Conservation (phyloP, 2,113 vertebrate species). For the Hymenochirus boettgeri region DNA sequence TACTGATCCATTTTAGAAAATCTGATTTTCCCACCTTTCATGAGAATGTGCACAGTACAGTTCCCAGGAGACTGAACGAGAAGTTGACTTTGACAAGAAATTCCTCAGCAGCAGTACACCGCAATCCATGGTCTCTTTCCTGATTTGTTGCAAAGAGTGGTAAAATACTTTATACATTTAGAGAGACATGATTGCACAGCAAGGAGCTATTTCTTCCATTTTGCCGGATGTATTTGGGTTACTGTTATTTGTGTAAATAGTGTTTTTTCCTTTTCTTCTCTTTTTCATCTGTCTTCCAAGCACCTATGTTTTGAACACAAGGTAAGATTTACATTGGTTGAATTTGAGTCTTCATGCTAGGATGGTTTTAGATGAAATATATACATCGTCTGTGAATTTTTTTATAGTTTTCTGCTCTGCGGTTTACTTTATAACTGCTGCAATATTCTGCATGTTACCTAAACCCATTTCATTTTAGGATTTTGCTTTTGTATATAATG, state of each 20-base stretch:
- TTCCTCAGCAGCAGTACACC: constrained; percentile 59
- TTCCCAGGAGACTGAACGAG: constrained; percentile 73
- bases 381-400: constrained; percentile 59
- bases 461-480: background rate
- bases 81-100: constrained; percentile 87
- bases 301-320: constrained; percentile 59
- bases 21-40: constrained; percentile 98
- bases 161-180: constrained; percentile 73
- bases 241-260: constrained; percentile 69
- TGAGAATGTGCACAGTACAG: constrained; percentile 76
- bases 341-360: constrained; percentile 58
- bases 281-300: constrained; percentile 43
- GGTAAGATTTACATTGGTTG: constrained; percentile 73
- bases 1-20: constrained; percentile 99
- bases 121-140: constrained; percentile 62
- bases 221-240: constrained; percentile 58
- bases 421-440: background rate
- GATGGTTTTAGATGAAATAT: constrained; percentile 53
- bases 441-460: background rate
- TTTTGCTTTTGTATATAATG: no score
- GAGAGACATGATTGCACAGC: constrained; percentile 67
- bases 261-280: constrained; percentile 49
- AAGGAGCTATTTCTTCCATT: constrained; percentile 64
- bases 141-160: constrained; percentile 69
- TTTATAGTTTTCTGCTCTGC: constrained; percentile 24